Evolutionary conservation across 92 coral and sea anemone species (phyloP), one percentile per base, ranked within the genome.

Genomic region (Phenganax marumi): DNA sequence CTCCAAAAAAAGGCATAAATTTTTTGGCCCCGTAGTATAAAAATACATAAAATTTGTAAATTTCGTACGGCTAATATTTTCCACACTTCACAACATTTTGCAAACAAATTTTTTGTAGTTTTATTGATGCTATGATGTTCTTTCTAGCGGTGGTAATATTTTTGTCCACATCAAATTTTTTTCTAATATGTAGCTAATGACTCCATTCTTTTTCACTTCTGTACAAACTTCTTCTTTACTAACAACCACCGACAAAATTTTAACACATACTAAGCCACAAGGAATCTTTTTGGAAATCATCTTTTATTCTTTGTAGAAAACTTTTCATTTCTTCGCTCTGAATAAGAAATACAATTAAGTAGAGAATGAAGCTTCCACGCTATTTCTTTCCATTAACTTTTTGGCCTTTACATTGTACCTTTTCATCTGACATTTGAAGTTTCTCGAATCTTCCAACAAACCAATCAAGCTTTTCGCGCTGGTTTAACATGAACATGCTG

Each of bases 191-290:
- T 5, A n/a, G n/a, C n/a, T n/a, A 33, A 33, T 1, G 43, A 5
- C 3, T 33, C 43, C 43, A 33, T 33, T 33, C 43, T 5, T 2
- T 33, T 33, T 33, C 43, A 1, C 43, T 33, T 33, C 43, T 33
- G 5, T 2, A 33, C 43, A 33, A 33, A 33, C 2, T 33, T 33
- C 3, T 33, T 33, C 5, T 33, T 33, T 33, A 33, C 43, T 33
- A 33, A 33, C 43, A 33, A 33, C 5, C 5, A 33, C 43, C 43
- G 5, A n/a, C 8, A 69, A 51, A 3, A 33, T 79, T 58, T 14
- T 14, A 4, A 7, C 16, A 13, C 85, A 22, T 91, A 96, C 99
- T 97, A 13, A 93, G 83, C 99, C 99, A 96, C 56, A 93, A 86
- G 1, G 97, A 91, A 64, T 92, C 91, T 19, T 78, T 89, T 11